These are phyloP conservation scores for Acridotheres tristis DNA, from an alignment of 2,797 vertebrate species.

Conservation along the genomic window DNA sequence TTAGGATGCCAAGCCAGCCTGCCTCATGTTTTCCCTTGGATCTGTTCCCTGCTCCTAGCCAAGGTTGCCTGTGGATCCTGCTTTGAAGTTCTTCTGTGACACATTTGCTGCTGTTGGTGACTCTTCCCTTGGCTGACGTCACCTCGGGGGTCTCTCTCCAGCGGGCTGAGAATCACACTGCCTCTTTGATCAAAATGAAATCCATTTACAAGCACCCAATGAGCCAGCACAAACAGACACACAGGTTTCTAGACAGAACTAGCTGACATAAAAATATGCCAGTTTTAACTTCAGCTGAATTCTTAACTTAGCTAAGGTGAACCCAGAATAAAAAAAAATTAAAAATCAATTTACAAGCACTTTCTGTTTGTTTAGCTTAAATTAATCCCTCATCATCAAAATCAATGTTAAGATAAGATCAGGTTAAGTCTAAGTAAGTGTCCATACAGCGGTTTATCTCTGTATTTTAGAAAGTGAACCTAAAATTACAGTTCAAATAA, in stretches of 20 bases:
- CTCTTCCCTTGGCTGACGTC: slow-evolving; percentile 24
- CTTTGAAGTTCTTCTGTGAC: slow-evolving; percentile 39
- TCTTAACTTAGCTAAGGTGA: not conserved
- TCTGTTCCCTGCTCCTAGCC: not conserved
- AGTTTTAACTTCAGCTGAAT: not conserved
- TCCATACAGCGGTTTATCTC: not conserved
- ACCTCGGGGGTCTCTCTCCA: not conserved
- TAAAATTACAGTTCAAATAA: not conserved
- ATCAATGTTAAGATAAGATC: not conserved
- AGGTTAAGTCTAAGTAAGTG: not conserved
- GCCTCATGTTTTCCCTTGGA: slow-evolving; percentile 61
- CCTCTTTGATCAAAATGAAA: slow-evolving; percentile 49
- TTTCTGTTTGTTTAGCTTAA: not conserved
- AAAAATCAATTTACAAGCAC: not conserved
- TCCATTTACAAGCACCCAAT: not conserved
- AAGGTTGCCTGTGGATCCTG: slow-evolving; percentile 4
- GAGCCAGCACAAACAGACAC: not conserved
- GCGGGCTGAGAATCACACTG: not conserved
- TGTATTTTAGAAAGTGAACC: not conserved
- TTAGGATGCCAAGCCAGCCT: slow-evolving; percentile 24
- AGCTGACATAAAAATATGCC: not conserved
- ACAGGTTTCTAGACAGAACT: not conserved
- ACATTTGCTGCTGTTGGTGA: not conserved
- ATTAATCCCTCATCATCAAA: not conserved
- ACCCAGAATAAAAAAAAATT: not conserved